Base-by-base conservation (phyloP, 1,140 invertebrate species). In the Trypoxylus dichotomus region DNA sequence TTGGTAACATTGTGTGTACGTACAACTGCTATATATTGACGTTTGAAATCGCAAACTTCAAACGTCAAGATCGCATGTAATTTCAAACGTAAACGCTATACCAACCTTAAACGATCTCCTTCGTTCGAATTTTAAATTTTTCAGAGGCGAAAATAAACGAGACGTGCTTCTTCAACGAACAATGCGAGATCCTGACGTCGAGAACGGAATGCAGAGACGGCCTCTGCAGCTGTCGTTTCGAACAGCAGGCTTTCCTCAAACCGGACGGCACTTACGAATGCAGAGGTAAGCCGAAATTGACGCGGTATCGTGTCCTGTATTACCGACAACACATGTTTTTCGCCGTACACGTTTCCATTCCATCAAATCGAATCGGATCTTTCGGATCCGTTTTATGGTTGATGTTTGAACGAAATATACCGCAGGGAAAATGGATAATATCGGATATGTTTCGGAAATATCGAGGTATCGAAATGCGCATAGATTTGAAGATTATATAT, bases 191-290 rank as follows among this genome's bases (percentile, higher is more conserved):
- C 47, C 86, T 86, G 76, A 90, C 91, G 60, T 87, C 87, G 71
- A 90, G 93, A 86, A 94, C 93, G 7, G 92, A 94, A 85, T 95
- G 94, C 86, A 88, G 91, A 21, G 93, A 95, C 82, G 91, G 91
- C 11, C 86, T 91, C 3, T 95, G 94, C 85, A 89, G 89, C 68
- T 95, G 94, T 84, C 90, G 91, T 63, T 95, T 93, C 87, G 93
- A 95, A 83, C 92, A 92, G 89, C 88, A 91, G 29, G 90, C 93
- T 25, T 85, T 92, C 74, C 85, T 89, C 79, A 90, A 90, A 79
- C 86, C 90, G 43, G 91, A 94, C 79, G 93, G 93, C 2, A 86
- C 87, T 11, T 87, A 92, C 58, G 90, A 91, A 79, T 95, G 94
- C 85, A 89, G 91, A 82, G 90, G 94, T 95, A 87, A 91, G 25